Conservation (phyloP, 2,113 vertebrate genomes). For the Echinops telfairi region DNA sequence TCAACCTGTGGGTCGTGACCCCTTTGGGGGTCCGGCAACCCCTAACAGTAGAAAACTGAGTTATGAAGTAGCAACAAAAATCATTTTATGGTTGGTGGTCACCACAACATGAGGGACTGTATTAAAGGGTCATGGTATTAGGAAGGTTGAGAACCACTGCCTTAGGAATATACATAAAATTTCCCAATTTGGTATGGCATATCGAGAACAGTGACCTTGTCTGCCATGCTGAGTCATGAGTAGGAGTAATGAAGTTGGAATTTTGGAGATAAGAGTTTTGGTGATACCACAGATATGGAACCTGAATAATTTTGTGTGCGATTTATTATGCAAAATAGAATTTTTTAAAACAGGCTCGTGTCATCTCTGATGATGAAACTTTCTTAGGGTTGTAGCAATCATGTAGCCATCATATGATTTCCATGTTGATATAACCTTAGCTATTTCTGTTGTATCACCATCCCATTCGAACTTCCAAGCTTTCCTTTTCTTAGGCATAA, state of each 20-base stretch:
- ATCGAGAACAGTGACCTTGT: neutral
- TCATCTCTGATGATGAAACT: neutral
- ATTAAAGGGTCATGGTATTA: no score
- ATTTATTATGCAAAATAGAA: neutral
- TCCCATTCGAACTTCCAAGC: neutral
- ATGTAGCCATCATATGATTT: neutral
- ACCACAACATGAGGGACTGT: no score
- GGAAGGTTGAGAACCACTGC: no score
- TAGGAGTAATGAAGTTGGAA: neutral
- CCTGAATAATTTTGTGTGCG: neutral
- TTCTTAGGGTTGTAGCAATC: slow-evolving; percentile 25
- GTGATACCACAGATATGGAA: neutral
- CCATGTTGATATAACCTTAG: neutral
- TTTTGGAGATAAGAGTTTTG: neutral
- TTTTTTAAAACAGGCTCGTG: neutral
- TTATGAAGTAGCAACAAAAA: no score
- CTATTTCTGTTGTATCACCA: neutral
- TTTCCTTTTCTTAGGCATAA: neutral
- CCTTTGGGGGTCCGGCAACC: no score
- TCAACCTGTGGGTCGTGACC: no score
- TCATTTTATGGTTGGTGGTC: no score
- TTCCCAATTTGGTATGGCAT: neutral
- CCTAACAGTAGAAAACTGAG: no score
- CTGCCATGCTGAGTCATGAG: neutral
- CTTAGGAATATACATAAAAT: neutral